Conservation (phyloP, 2,113 vertebrate genomes). For the Dermatemys mawii region DNA sequence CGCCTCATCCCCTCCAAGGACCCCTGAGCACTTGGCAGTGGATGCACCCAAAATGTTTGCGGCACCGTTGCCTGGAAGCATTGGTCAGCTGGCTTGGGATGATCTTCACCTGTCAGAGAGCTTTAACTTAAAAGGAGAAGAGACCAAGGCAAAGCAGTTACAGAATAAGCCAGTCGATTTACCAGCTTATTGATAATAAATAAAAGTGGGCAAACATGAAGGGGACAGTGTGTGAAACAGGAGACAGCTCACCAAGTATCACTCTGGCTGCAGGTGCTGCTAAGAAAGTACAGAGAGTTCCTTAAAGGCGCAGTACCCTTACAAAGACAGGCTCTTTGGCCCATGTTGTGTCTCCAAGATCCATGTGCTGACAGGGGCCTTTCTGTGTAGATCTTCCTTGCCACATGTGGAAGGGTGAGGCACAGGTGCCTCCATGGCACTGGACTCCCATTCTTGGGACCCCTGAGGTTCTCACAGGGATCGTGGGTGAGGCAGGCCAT, state of each 20-base stretch:
- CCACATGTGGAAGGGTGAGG: neutral
- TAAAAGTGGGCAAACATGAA: neutral
- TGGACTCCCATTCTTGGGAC: neutral
- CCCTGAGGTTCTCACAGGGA: neutral
- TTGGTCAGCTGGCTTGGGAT: neutral
- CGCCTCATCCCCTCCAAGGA: neutral
- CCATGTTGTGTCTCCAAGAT: neutral
- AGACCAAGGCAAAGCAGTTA: neutral
- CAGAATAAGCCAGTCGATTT: neutral
- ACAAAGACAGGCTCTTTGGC: neutral
- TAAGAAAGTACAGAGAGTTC: neutral
- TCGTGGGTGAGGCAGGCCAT: neutral
- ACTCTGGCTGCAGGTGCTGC: neutral
- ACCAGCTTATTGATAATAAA: neutral
- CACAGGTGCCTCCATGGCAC: neutral
- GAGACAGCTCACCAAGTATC: neutral
- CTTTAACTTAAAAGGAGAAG: neutral
- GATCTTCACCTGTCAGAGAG: neutral
- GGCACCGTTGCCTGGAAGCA: neutral
- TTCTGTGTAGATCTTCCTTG: neutral
- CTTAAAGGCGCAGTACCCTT: neutral
- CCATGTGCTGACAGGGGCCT: accelerated
- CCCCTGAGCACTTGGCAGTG: neutral
- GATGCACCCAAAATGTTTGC: neutral
- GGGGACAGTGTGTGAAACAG: neutral